phyloP scores from a whole-genome alignment of 2,797 vertebrate genomes.

The Micropoecilia bifurca region DNA sequence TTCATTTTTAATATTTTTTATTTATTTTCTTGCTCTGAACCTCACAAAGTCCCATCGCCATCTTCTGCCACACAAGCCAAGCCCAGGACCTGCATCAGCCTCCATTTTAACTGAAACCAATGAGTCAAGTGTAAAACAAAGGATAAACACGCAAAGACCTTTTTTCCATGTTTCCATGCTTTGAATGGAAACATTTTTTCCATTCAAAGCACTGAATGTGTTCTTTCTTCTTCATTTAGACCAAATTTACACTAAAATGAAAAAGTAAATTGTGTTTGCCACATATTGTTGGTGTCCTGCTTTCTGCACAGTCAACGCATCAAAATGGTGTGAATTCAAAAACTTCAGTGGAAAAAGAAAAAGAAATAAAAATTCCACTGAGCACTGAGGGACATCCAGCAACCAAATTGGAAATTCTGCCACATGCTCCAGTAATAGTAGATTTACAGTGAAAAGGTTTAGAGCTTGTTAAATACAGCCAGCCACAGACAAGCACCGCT shows the following conservation, averaged over 20 bases:
- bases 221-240: background rate
- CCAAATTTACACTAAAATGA: no score
- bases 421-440: conserved; percentile 22
- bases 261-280: background rate
- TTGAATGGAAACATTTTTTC: no score
- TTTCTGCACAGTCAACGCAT: background rate
- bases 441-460: conserved; percentile 28
- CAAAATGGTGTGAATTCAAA: background rate
- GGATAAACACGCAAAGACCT: no score
- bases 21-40: background rate
- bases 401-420: conserved; percentile 11
- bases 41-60: background rate
- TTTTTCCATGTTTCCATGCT: no score
- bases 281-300: background rate
- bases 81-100: background rate
- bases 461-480: conserved; percentile 37
- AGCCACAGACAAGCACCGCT: conserved; percentile 1
- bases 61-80: background rate
- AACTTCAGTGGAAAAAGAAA: background rate
- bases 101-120: no score
- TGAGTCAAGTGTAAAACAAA: no score
- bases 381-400: background rate
- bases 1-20: background rate
- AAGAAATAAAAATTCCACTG: background rate
- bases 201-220: no score